These are phyloP conservation scores for Micropterix aruncella DNA, from an alignment of 2,888 invertebrate species.

Conservation along the genomic window DNA sequence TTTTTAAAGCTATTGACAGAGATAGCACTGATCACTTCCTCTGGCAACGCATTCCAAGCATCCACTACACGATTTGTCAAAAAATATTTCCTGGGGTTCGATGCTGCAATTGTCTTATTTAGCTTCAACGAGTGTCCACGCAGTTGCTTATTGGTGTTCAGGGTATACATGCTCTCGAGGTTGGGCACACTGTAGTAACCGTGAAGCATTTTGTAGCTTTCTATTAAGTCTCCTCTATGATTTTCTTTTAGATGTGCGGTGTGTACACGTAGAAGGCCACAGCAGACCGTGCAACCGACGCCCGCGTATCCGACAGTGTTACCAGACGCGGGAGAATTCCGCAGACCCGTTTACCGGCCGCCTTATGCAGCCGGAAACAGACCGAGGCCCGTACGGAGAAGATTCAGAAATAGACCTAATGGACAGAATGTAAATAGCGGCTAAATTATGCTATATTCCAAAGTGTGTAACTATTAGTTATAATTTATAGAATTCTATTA, in stretches of 20 bases:
- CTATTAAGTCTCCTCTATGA: too few species aligned
- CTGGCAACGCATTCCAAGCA: too few species aligned
- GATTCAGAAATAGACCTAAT: neutral
- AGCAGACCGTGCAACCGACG: slow-evolving; percentile 1
- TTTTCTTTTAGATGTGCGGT: slow-evolving; percentile 10
- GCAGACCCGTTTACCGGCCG: slow-evolving; percentile 4
- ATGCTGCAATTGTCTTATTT: too few species aligned
- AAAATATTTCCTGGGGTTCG: too few species aligned
- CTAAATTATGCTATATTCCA: neutral
- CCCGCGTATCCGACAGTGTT: neutral
- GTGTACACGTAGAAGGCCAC: slow-evolving; percentile 9
- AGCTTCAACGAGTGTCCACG: too few species aligned
- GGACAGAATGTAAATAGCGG: neutral
- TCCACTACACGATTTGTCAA: too few species aligned
- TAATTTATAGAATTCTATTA: neutral
- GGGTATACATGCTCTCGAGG: too few species aligned
- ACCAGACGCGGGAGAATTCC: slow-evolving; percentile 9
- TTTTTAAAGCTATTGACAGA: too few species aligned
- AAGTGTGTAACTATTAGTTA: neutral
- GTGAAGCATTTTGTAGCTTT: too few species aligned
- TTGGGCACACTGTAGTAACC: too few species aligned
- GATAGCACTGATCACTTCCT: too few species aligned
- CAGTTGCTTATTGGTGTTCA: too few species aligned
- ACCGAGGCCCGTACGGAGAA: neutral
- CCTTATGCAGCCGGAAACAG: neutral